Conservation (phyloP, 2,888 invertebrate genomes). For the Ditylenchus weischeri region DNA sequence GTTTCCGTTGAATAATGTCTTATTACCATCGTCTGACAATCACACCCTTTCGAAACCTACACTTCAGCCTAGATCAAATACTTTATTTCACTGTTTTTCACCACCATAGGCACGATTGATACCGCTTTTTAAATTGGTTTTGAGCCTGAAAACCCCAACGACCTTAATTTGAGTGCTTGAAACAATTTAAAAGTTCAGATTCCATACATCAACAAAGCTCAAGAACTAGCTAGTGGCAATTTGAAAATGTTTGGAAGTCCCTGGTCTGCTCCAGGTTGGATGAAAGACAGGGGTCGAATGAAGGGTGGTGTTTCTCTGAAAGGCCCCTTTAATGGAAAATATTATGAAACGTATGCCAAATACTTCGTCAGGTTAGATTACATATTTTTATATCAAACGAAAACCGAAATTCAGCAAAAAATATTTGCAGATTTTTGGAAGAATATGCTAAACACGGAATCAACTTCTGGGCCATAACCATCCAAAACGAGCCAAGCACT, state of each 20-base stretch:
- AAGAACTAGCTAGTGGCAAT: slow-evolving; percentile 17
- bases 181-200: slow-evolving; percentile 39
- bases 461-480: slow-evolving; percentile 74
- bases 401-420: neutral
- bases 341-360: slow-evolving; percentile 76
- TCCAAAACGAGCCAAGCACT: slow-evolving; percentile 71
- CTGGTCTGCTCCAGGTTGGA: slow-evolving; percentile 61
- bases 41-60: too few species aligned
- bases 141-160: too few species aligned
- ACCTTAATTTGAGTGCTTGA: too few species aligned
- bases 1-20: too few species aligned
- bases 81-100: too few species aligned
- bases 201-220: slow-evolving; percentile 40
- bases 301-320: slow-evolving; percentile 60
- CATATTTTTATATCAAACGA: neutral
- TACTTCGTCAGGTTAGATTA: slow-evolving; percentile 64
- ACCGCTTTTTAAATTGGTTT: too few species aligned
- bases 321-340: slow-evolving; percentile 62
- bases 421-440: slow-evolving; percentile 70
- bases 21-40: too few species aligned
- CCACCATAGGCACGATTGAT: too few species aligned
- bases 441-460: slow-evolving; percentile 70
- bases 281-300: slow-evolving; percentile 64
- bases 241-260: slow-evolving; percentile 21
- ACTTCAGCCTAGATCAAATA: too few species aligned